Evolutionary conservation across 2,797 vertebrate species (phyloP).

Genomic region (Peromyscus melanophrys): DNA sequence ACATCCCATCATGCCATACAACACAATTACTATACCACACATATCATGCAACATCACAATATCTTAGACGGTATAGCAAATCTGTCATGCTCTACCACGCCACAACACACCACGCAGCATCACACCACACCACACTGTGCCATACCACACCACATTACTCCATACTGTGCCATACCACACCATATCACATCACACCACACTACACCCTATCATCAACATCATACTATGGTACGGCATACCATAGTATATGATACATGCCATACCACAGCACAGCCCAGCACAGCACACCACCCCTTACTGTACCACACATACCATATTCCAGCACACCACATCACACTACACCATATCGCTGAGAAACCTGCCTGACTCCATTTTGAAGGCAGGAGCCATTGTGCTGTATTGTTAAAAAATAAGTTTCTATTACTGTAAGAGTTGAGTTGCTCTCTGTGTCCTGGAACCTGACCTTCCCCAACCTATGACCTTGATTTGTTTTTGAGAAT

Average conservation of each 20-base stretch:
- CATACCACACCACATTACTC: neutral
- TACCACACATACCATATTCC: neutral
- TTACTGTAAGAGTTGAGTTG: neutral
- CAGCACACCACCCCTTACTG: neutral
- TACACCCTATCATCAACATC: too few species aligned
- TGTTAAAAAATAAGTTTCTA: neutral
- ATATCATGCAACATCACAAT: neutral
- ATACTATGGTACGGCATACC: neutral
- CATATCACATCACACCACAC: neutral
- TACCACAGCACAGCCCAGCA: neutral
- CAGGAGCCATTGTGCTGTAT: neutral
- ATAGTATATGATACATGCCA: neutral
- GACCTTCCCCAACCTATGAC: neutral
- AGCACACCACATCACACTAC: neutral
- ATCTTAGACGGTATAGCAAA: neutral
- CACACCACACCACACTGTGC: neutral
- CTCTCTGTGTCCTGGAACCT: neutral
- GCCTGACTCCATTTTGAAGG: neutral
- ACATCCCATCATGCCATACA: neutral
- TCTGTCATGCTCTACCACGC: neutral
- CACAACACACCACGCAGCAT: neutral
- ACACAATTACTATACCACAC: neutral
- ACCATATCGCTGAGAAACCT: neutral
- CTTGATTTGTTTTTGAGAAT: neutral
- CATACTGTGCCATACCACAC: neutral